Conservation (phyloP, 2,113 vertebrate species). For the Emydura subglobosa region DNA sequence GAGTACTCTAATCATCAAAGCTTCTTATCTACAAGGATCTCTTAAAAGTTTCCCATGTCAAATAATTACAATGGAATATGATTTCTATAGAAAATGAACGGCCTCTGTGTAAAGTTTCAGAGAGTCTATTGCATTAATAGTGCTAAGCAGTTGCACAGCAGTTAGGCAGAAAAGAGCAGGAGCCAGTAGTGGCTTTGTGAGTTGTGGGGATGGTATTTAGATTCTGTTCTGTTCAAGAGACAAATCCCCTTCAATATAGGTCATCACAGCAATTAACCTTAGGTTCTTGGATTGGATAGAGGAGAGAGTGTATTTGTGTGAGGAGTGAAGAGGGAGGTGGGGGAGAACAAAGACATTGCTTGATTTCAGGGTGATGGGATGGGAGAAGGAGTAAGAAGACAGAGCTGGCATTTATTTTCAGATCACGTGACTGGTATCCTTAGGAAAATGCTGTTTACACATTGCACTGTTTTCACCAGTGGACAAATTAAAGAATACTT, state of each 20-base stretch:
- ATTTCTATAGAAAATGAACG: not conserved
- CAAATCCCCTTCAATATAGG: not conserved
- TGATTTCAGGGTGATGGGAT: not conserved
- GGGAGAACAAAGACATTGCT: not conserved
- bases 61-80: not conserved
- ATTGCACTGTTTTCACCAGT: not conserved
- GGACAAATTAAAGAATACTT: not conserved
- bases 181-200: not conserved
- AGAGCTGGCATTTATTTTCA: not conserved
- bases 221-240: not conserved
- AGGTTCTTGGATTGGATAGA: not conserved
- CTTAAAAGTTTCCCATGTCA: not conserved
- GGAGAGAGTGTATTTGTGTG: not conserved
- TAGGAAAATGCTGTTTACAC: not conserved
- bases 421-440: not conserved
- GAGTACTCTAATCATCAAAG: not conserved
- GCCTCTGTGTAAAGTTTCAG: not conserved
- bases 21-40: not conserved
- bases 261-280: slow-evolving; percentile 16
- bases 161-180: not conserved
- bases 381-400: not conserved
- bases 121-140: not conserved
- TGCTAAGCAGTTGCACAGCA: not conserved
- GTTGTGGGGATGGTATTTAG: slow-evolving; percentile 2
- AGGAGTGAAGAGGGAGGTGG: not conserved